These are phyloP conservation scores for Tupaia tana DNA, from an alignment of 2,113 vertebrate species.

Conservation along the genomic window DNA sequence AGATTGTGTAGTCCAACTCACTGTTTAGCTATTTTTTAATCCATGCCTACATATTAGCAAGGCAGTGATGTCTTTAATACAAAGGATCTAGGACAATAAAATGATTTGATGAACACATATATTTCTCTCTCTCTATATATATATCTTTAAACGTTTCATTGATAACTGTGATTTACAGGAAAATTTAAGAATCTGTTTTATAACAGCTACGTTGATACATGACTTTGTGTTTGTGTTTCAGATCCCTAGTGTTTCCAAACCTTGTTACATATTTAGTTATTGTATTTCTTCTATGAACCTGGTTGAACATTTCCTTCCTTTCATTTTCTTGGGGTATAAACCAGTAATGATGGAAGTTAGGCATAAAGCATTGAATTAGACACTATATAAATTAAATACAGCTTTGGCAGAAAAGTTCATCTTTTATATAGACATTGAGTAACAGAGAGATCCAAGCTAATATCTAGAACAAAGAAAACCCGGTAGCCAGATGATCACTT, in stretches of 20 bases:
- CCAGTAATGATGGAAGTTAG: not conserved
- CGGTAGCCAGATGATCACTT: not conserved
- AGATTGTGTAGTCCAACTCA: not conserved
- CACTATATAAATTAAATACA: not conserved
- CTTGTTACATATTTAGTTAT: not conserved
- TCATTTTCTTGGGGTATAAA: not conserved
- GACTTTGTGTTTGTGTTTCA: not conserved
- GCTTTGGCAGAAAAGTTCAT: not conserved
- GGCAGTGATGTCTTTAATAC: not conserved
- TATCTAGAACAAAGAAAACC: not conserved
- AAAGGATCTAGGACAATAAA: not conserved
- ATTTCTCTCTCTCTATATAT: not conserved
- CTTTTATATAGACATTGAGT: not conserved
- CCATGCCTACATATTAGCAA: not conserved
- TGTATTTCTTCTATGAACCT: not conserved
- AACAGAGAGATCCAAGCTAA: not conserved
- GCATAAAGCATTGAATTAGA: not conserved
- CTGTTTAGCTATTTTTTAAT: not conserved
- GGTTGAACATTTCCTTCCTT: not conserved
- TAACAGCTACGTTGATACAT: not conserved
- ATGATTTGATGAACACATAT: not conserved
- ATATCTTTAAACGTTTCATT: not conserved
- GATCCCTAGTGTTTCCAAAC: not conserved
- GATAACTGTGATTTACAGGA: not conserved
- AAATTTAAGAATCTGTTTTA: not conserved